phyloP scores from a whole-genome alignment of 2,113 vertebrate genomes.

The Petroica traversi region DNA sequence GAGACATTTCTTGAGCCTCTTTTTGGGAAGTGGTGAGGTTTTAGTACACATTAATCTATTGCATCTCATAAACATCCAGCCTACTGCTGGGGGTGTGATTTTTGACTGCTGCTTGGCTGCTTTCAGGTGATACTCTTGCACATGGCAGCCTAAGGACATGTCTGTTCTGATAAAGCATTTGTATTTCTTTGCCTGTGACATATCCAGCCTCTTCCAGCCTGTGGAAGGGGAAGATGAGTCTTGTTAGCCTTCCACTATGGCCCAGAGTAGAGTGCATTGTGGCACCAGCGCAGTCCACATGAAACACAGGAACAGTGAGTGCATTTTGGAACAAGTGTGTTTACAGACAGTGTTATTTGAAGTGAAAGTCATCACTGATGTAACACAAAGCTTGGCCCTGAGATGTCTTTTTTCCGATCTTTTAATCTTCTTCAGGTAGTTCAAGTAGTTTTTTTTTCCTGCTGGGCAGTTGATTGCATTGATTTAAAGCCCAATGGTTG shows the following conservation, averaged over 20 bases:
- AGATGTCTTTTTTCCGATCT: not conserved
- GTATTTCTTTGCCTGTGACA: not conserved
- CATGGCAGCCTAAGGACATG: not conserved
- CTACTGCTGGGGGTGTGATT: not conserved
- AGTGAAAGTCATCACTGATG: not conserved
- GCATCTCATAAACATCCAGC: not conserved
- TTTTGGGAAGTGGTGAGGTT: not conserved
- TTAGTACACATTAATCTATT: not conserved
- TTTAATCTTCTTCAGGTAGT: slow-evolving; percentile 10
- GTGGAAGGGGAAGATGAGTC: not conserved
- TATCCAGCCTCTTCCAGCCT: not conserved
- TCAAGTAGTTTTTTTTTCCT: not conserved
- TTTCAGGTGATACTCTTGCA: not conserved
- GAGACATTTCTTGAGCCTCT: not conserved
- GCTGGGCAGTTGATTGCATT: not conserved
- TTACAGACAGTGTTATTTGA: not conserved
- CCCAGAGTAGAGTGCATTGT: not conserved
- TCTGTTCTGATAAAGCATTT: not conserved
- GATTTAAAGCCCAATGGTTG: slow-evolving; percentile 6
- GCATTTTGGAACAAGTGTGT: not conserved
- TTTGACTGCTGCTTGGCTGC: not conserved
- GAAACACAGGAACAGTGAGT: not conserved
- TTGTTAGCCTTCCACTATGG: not conserved
- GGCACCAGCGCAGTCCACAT: not conserved
- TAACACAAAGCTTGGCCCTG: not conserved